Evolutionary conservation across 2,888 invertebrate species (phyloP).

Genomic region (Nomada fabriciana): DNA sequence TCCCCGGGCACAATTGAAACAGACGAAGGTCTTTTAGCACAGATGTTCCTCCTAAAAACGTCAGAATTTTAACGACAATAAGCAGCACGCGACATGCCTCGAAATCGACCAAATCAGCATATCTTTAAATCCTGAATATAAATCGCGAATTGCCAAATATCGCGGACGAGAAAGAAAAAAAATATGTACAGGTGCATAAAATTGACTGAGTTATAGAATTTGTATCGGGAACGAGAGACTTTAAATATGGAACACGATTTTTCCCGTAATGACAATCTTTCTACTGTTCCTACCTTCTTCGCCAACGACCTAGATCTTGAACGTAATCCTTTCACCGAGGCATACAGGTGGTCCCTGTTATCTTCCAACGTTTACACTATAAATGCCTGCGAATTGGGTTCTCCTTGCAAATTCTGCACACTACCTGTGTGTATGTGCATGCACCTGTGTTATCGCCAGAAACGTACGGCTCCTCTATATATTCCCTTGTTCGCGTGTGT

Average conservation of each 20-base stretch:
- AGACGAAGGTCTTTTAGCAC: not conserved
- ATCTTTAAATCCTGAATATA: not conserved
- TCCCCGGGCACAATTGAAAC: not conserved
- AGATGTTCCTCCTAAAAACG: not conserved
- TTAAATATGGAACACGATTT: not conserved
- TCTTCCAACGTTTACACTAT: slow-evolving; percentile 1
- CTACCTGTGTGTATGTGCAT: not conserved
- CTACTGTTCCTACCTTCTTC: not conserved
- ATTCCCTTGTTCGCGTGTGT: not conserved
- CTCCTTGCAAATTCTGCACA: not conserved
- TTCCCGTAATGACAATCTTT: not conserved
- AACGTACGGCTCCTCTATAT: not conserved
- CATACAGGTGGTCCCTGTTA: slow-evolving; percentile 2
- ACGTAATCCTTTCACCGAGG: slow-evolving; percentile 52
- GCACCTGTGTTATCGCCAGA: not conserved
- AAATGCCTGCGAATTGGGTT: slow-evolving; percentile 1
- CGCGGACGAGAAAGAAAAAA: not conserved
- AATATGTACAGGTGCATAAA: too few relatives aligned
- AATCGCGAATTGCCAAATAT: not conserved
- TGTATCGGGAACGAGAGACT: not conserved
- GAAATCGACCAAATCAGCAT: not conserved
- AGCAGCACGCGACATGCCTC: not conserved
- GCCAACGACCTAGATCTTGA: slow-evolving; percentile 50
- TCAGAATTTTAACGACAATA: slow-evolving; percentile 3
- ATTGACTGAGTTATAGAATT: not conserved